Conservation (phyloP, 2,113 vertebrate genomes). For the Melanostigma gelatinosum region DNA sequence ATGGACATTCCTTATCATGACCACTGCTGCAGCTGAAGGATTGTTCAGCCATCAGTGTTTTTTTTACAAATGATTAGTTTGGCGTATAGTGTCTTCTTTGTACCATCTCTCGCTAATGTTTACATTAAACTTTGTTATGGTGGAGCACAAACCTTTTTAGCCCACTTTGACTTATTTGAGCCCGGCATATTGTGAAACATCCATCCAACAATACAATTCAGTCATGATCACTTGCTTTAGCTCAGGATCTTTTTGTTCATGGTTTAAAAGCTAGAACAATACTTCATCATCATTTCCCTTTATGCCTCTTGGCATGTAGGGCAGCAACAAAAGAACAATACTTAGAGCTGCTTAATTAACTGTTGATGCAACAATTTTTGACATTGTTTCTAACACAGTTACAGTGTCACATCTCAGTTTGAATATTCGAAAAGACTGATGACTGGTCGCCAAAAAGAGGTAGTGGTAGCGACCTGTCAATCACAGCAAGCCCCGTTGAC, state of each 20-base stretch:
- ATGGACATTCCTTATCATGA: slow-evolving; percentile 36
- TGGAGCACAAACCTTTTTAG: slow-evolving; percentile 17
- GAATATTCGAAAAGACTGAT: not conserved
- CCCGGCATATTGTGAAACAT: slow-evolving; percentile 8
- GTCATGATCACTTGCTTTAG: not conserved
- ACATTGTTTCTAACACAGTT: not conserved
- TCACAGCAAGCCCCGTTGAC: too few relatives aligned
- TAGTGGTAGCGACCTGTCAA: too few relatives aligned
- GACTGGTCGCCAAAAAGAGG: too few relatives aligned
- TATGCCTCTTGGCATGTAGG: too few relatives aligned
- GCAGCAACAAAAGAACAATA: too few relatives aligned
- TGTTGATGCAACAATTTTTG: not conserved
- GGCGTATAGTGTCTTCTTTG: not conserved
- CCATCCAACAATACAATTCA: slow-evolving; percentile 31
- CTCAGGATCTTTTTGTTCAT: not conserved
- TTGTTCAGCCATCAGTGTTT: slow-evolving; percentile 31
- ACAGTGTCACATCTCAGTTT: not conserved
- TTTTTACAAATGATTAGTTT: slow-evolving; percentile 25
- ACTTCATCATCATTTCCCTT: too few relatives aligned
- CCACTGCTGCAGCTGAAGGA: slow-evolving; percentile 50
- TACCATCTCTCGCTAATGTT: slow-evolving; percentile 34
- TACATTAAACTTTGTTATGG: slow-evolving; percentile 51
- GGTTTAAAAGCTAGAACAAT: not conserved
- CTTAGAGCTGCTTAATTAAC: not conserved
- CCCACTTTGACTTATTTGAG: slow-evolving; percentile 31